Evolutionary conservation across 2,797 vertebrate genomes (phyloP).

Genomic region (Loris lydekkerianus): DNA sequence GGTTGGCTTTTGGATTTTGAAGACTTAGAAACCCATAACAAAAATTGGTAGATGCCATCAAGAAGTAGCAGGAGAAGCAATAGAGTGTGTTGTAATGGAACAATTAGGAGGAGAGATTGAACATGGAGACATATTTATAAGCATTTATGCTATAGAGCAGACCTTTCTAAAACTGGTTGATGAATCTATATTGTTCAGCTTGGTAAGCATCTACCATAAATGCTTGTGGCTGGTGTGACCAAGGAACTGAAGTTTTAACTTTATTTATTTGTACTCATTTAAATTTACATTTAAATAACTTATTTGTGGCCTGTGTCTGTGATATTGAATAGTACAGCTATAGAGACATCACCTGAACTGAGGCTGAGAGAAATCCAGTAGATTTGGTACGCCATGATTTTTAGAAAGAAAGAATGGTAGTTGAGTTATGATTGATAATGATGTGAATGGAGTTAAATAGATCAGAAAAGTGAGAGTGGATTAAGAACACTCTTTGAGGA

Average conservation of each 20-base stretch:
- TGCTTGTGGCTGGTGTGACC: neutral
- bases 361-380: neutral
- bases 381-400: neutral
- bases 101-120: neutral
- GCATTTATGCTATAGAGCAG: neutral
- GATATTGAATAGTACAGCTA: neutral
- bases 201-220: neutral
- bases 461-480: neutral
- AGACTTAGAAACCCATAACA: neutral
- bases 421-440: neutral
- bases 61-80: neutral
- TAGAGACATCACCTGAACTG: neutral
- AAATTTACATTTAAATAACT: neutral
- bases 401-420: neutral
- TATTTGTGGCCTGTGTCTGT: neutral
- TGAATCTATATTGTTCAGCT: neutral
- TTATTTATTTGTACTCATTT: neutral
- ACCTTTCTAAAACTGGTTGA: neutral
- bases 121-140: neutral
- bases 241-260: neutral
- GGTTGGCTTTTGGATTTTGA: neutral
- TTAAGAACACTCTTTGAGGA: neutral
- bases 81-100: neutral
- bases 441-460: neutral
- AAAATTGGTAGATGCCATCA: neutral